Evolutionary conservation across 2,797 vertebrate genomes (phyloP), one percentile per base, ranked within the genome.

Genomic region (Takifugu rubripes): DNA sequence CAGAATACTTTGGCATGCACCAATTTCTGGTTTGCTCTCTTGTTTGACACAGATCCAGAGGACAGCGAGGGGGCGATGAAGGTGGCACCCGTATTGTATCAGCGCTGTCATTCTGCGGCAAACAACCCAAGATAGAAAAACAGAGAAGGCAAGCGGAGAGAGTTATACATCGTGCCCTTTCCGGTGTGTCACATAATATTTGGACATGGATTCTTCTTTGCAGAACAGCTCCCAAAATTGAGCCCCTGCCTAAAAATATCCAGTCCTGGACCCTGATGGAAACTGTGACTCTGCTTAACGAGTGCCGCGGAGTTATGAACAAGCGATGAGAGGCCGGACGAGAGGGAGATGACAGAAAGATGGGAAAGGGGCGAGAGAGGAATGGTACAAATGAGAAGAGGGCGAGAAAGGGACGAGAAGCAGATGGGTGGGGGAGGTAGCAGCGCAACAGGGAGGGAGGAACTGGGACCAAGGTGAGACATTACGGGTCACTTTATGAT

Each of bases 1-100:
- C 87, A 84, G 92, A 93, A 87, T 75, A 80, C 74, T 78, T 81
- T 92, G 90, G 87, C 88, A 85, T 74, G 62, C 81, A 77, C 84
- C 74, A 76, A 68, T 57, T 86, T 87, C 78, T 70, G 85, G 64
- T 88, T 83, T 83, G 73, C 76, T 82, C 89, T 86, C 87, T 78
- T 63, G 63, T 7, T 79, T 86, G 89, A 88, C 88, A 84, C 58
- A 0, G 29, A 84, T 91, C 90, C 92, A 91, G 75, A 85, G 73
- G 84, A 88, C 81, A 79, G 78, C 74, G 56, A 71, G 75, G 81
- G 78, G 70, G 67, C 66, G 78, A 84, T 77, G 79, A 72, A 77
- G 78, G 56, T 21, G 44, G 64, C 57, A 78, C 67, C 75, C 59
- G 43, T 77, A 66, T 62, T 81, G 79, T 78, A 70, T 65, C 47